Base-by-base conservation (phyloP, 2,888 invertebrate genomes). In the Aphidius colemani region DNA sequence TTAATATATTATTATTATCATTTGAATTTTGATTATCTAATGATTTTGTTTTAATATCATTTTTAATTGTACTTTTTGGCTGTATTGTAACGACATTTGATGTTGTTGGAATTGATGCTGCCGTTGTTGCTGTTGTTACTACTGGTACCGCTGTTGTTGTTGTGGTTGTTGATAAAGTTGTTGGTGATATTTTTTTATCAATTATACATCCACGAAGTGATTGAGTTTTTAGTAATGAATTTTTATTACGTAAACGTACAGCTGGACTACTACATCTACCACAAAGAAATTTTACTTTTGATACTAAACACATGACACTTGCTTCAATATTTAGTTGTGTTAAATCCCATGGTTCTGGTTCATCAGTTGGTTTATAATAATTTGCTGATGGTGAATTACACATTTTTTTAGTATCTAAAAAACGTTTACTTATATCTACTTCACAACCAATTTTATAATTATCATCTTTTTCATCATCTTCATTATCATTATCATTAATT, bases 311-410 rank as follows among this genome's bases (percentile, higher is more conserved):
- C 88, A 94, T 92, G 7, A 94, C 89, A 75, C 93, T 92, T 0
- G 94, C 94, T 82, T 94, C 93, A 60, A 93, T 92, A 77, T 95
- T 95, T 48, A 94, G 82, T 73, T 93, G 90, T 0, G 93, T 94
- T 66, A 95, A 85, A 79, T 94, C 94, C 87, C 92, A 90, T 0
- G 94, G 94, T 76, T 94, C 93, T 0, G 92, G 92, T 75, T 92
- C 92, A 74, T 92, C 91, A 0, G 90, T 90, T 0, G 91, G 91
- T 67, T 91, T 88, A 77, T 92, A 92, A 78, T 91, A 91, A 81
- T 91, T 91, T 2, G 91, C 90, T 11, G 90, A 90, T 40, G 89
- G 89, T 59, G 90, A 88, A 70, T 87, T 87, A 84, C 87, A 88
- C 87, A 88, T 82, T 60, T 82, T 82, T 57, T 84, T 84, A 2